A percentile compares a stretch with the other conserved stretches of the same genome.
Evolutionary conservation across 1,140 invertebrate species (phyloP).

Genomic region (Lanistes nyassanus): DNA sequence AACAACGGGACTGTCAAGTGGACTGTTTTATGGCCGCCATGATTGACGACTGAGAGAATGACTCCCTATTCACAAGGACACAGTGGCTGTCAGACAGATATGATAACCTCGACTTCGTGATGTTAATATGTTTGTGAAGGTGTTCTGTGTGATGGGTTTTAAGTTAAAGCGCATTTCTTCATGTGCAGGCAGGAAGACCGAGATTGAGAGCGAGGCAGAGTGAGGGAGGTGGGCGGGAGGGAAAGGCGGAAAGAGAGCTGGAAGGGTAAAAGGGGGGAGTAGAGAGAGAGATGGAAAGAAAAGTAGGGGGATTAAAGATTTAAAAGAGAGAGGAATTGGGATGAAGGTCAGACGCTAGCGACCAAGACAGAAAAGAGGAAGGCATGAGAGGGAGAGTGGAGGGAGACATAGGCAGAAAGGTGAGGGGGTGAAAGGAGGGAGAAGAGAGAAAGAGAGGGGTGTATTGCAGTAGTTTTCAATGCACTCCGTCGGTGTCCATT

Average conservation of each 20-base stretch:
- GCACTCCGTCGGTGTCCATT: no score
- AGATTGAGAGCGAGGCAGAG: not conserved
- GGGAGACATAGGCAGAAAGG: not conserved
- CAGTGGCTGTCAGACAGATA: no score
- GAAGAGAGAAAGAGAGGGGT: not conserved
- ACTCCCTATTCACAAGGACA: no score
- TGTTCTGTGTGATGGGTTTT: not conserved
- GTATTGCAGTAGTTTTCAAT: no score
- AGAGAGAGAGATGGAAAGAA: constrained; percentile 7
- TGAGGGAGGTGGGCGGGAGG: not conserved
- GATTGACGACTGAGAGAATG: no score
- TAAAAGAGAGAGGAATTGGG: not conserved
- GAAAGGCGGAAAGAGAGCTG: no score
- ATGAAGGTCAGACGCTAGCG: not conserved
- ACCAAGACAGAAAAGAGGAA: not conserved
- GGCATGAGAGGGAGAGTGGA: not conserved
- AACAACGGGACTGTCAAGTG: no score
- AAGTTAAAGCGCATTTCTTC: not conserved
- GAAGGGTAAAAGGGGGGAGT: no score
- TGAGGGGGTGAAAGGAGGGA: not conserved
- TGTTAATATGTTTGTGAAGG: no score
- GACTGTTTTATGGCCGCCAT: no score
- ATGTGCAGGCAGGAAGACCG: not conserved
- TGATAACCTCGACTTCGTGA: no score
- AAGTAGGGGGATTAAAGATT: not conserved